These are phyloP conservation scores for Phalacrocorax aristotelis DNA, from an alignment of 2,113 vertebrate species.

Conservation along the genomic window DNA sequence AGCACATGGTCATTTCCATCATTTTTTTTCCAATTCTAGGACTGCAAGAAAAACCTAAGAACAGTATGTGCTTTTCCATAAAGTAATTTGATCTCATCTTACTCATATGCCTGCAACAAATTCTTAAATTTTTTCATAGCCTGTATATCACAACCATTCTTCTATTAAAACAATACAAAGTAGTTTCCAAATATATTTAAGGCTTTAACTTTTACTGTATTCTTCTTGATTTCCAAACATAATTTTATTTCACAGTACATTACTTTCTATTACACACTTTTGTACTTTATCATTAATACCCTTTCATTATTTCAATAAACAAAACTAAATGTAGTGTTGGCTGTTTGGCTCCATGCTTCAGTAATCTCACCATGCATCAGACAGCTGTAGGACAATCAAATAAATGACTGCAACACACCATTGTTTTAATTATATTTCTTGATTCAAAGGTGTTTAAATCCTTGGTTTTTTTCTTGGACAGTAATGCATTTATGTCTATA, in stretches of 20 bases:
- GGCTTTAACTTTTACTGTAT: constrained; percentile 16
- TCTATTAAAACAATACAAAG: constrained; percentile 27
- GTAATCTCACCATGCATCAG: constrained; percentile 22
- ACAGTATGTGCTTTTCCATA: neutral
- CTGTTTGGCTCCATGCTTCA: constrained; percentile 47
- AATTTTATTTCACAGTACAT: constrained; percentile 74
- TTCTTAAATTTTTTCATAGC: constrained; percentile 16
- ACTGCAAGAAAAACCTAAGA: neutral
- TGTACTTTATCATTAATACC: constrained; percentile 65
- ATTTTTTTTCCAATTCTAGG: neutral
- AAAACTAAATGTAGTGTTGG: constrained; percentile 55
- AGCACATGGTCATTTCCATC: neutral
- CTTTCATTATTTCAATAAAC: constrained; percentile 62
- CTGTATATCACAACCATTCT: neutral
- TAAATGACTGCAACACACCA: constrained; percentile 29
- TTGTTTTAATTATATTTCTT: constrained; percentile 72
- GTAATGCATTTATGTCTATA: constrained; percentile 75
- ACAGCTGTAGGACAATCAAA: constrained; percentile 54
- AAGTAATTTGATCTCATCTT: constrained; percentile 9
- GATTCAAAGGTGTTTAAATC: constrained; percentile 58
- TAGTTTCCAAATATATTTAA: constrained; percentile 39
- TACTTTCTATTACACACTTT: constrained; percentile 69
- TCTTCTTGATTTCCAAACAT: constrained; percentile 53
- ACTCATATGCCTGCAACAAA: neutral
- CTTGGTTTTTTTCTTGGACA: constrained; percentile 74